A percentile compares a stretch with the other conserved stretches of the same genome.
Conservation (phyloP, 1,140 invertebrate species). For the Drosophila lacertosa region DNA sequence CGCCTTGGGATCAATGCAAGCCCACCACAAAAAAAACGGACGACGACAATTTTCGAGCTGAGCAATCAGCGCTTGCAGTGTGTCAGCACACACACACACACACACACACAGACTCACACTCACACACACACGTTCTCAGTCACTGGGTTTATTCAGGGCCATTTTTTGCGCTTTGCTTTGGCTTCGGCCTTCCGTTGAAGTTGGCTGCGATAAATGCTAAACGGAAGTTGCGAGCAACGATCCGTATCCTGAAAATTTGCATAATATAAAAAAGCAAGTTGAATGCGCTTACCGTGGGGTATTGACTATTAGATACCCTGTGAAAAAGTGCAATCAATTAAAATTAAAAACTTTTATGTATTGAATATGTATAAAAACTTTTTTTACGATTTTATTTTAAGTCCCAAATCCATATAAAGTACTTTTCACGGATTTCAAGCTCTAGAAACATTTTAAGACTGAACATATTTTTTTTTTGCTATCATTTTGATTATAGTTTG, state of each 20-base stretch:
- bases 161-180: constrained; percentile 29
- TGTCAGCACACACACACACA: constrained; percentile 21
- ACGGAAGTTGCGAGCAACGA: constrained; percentile 74
- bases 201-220: constrained; percentile 58
- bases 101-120: constrained; percentile 13
- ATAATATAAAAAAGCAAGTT: constrained; percentile 39
- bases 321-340: too few relatives aligned
- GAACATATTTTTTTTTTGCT: too few relatives aligned
- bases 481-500: too few relatives aligned
- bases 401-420: too few relatives aligned
- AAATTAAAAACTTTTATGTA: too few relatives aligned
- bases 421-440: too few relatives aligned
- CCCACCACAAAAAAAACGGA: constrained; percentile 31
- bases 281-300: too few relatives aligned
- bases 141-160: background rate
- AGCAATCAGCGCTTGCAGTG: constrained; percentile 61
- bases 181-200: constrained; percentile 44
- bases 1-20: constrained; percentile 24
- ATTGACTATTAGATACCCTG: too few relatives aligned
- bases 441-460: too few relatives aligned
- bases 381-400: too few relatives aligned
- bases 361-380: too few relatives aligned
- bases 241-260: constrained; percentile 69
- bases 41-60: constrained; percentile 46
- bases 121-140: background rate